Evolutionary conservation across 35 echinoderm and acorn worm species (phyloP).

Genomic region (Holothuria glaberrima): DNA sequence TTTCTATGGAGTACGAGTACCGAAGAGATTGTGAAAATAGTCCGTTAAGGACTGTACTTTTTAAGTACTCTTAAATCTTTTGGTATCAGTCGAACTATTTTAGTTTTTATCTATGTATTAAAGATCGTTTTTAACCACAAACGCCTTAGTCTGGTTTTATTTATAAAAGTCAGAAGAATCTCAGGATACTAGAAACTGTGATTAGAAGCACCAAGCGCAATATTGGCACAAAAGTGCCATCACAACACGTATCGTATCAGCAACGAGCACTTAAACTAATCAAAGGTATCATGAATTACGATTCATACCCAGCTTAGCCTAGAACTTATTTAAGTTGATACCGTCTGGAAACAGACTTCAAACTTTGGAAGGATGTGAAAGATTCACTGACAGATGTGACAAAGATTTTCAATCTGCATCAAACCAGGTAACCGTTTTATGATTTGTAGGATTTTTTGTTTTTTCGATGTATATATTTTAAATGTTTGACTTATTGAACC

Average conservation of each 20-base stretch:
- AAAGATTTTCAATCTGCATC: too few species aligned
- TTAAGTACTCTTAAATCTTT: background rate
- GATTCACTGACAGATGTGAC: background rate
- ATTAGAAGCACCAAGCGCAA: background rate
- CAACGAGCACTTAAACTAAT: background rate
- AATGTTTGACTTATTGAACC: too few species aligned
- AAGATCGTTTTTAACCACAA: background rate
- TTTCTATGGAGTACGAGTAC: background rate
- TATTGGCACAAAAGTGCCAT: background rate
- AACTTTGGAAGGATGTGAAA: background rate
- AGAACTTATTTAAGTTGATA: background rate
- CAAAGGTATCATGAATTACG: background rate
- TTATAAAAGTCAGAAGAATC: background rate
- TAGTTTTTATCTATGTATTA: background rate
- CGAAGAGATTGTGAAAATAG: background rate
- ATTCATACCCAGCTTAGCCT: background rate
- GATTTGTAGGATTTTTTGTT: too few species aligned
- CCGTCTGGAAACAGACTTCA: background rate
- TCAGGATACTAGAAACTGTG: background rate
- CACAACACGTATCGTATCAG: background rate
- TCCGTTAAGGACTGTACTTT: too few species aligned
- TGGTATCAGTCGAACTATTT: background rate
- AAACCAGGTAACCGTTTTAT: too few species aligned
- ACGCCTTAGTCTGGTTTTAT: background rate
- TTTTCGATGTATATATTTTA: too few species aligned